Conservation (phyloP, 2,113 vertebrate genomes). For the Rhea pennata region DNA sequence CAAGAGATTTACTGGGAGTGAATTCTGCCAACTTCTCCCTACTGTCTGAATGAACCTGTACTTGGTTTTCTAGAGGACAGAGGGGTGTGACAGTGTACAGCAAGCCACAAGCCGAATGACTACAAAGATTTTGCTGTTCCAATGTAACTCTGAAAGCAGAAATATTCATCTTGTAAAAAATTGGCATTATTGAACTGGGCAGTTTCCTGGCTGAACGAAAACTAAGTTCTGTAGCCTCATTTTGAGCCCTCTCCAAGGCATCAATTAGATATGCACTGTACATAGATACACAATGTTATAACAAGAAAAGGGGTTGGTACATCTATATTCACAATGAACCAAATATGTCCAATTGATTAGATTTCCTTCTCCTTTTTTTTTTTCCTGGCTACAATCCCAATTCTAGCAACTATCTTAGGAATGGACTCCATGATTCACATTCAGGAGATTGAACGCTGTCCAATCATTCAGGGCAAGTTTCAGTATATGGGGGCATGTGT, state of each 20-base stretch:
- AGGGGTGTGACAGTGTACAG: background rate
- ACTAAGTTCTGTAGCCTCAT: background rate
- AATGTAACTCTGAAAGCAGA: background rate
- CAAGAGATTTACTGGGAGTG: slow-evolving; percentile 2
- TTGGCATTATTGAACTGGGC: background rate
- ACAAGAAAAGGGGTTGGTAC: slow-evolving; percentile 4
- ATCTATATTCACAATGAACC: slow-evolving; percentile 1
- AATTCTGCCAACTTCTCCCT: background rate
- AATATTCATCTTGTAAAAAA: background rate
- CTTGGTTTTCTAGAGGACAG: background rate
- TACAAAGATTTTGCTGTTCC: background rate
- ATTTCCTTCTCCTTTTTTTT: slow-evolving; percentile 52
- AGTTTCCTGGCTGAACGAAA: background rate
- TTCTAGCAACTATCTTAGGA: slow-evolving; percentile 44
- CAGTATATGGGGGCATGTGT: background rate
- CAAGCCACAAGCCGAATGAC: background rate
- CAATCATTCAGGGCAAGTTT: background rate
- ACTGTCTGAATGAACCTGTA: background rate
- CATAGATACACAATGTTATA: background rate
- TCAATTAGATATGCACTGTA: background rate
- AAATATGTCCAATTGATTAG: slow-evolving; percentile 37
- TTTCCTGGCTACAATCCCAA: slow-evolving; percentile 35
- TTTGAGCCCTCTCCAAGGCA: background rate
- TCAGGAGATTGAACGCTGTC: slow-evolving; percentile 12
- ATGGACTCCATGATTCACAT: slow-evolving; percentile 40